Percentiles rank a stretch among this genome's conserved stretches.
Evolutionary conservation across 2,888 invertebrate species (phyloP).

Genomic region (Ornithoptera alexandrae): DNA sequence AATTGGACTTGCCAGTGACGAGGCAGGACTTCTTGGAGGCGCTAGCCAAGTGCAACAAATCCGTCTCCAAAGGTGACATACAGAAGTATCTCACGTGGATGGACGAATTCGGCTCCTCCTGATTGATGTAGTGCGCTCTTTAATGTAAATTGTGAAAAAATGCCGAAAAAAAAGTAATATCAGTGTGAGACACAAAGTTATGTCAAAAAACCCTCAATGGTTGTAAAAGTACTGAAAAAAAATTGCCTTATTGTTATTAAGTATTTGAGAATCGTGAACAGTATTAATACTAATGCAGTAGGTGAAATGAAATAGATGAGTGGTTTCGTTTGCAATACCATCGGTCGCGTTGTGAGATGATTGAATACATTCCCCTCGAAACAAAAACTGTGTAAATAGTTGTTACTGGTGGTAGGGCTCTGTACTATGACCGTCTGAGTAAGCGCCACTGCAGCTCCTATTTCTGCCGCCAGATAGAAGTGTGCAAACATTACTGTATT

Average conservation of each 20-base stretch:
- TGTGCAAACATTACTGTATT: too few species aligned
- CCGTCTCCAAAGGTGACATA: constrained; percentile 95
- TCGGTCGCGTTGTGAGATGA: constrained; percentile 34
- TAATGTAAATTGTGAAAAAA: constrained; percentile 15
- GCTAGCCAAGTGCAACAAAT: constrained; percentile 96
- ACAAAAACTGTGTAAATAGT: constrained; percentile 28
- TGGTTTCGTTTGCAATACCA: constrained; percentile 19
- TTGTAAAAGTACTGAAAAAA: constrained; percentile 37
- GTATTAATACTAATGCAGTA: constrained; percentile 64
- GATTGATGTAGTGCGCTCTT: constrained; percentile 68
- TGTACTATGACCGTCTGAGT: too few species aligned
- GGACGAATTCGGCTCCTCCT: constrained; percentile 96
- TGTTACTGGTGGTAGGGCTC: too few species aligned
- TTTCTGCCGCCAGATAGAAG: too few species aligned
- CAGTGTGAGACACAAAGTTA: constrained; percentile 37
- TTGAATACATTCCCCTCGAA: constrained; percentile 32
- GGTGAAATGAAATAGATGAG: constrained; percentile 62
- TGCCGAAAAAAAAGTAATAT: constrained; percentile 29
- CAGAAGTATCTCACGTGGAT: constrained; percentile 98
- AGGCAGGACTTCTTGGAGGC: constrained; percentile 95
- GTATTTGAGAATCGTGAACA: constrained; percentile 46
- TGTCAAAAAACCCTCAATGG: constrained; percentile 32
- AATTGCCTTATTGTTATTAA: constrained; percentile 56
- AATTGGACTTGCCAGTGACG: constrained; percentile 96
- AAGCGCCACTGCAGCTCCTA: too few species aligned